These are phyloP conservation scores for Mythimna vitellina DNA, from an alignment of 2,888 invertebrate genomes.

Conservation along the genomic window DNA sequence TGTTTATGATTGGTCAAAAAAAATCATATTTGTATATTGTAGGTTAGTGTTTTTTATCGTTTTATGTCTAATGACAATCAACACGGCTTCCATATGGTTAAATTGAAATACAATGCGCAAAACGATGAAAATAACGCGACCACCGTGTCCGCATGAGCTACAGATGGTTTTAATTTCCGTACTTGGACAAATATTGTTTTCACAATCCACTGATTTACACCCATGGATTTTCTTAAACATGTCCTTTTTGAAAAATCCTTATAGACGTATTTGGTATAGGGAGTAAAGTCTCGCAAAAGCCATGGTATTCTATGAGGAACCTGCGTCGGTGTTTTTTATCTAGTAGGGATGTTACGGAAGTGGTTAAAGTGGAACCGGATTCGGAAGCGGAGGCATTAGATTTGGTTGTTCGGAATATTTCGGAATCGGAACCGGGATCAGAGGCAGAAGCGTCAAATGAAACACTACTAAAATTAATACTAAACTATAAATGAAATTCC, in stretches of 20 bases:
- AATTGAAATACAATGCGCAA: not conserved
- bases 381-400: no score
- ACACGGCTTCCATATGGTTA: not conserved
- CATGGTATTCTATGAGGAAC: no score
- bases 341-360: no score
- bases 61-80: not conserved
- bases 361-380: no score
- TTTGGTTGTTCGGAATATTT: no score
- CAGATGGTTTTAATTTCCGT: slow-evolving; percentile 9
- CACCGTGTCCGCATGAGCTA: not conserved
- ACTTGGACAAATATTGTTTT: slow-evolving; percentile 12
- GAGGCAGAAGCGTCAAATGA: no score
- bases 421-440: no score
- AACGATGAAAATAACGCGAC: not conserved
- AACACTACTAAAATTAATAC: no score
- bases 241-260: not conserved
- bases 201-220: not conserved
- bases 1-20: not conserved
- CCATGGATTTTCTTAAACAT: not conserved
- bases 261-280: no score
- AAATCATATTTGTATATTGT: slow-evolving; percentile 6
- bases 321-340: no score
- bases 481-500: no score
- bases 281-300: no score
- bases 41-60: not conserved